Conservation (phyloP, 2,113 vertebrate genomes). For the Scytalopus superciliaris region DNA sequence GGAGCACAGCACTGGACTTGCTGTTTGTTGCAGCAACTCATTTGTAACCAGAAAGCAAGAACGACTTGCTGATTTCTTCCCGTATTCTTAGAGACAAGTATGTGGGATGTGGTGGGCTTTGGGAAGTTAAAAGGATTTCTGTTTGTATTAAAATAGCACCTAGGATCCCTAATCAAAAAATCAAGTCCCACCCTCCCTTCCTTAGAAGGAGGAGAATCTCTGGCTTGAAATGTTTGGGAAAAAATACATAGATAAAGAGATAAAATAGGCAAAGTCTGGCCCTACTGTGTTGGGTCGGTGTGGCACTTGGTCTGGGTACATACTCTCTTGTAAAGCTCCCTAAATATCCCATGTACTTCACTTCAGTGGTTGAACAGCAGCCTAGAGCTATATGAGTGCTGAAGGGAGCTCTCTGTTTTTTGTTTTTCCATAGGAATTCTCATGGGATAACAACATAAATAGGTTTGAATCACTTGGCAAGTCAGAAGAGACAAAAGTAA, state of each 20-base stretch:
- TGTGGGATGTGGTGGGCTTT: neutral
- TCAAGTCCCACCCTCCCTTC: neutral
- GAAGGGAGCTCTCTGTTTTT: neutral
- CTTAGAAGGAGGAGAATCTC: neutral
- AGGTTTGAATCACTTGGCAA: neutral
- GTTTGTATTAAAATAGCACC: neutral
- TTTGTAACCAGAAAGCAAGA: neutral
- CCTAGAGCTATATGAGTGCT: neutral
- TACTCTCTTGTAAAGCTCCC: neutral
- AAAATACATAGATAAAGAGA: neutral
- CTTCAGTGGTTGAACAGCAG: neutral
- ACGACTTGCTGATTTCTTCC: neutral
- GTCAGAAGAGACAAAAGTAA: neutral
- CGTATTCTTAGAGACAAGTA: neutral
- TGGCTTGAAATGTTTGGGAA: neutral
- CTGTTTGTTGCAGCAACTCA: neutral
- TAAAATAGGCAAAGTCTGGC: neutral
- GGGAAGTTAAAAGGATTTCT: neutral
- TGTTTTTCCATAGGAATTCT: neutral
- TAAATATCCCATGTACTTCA: neutral
- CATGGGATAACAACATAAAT: neutral
- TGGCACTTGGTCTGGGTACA: neutral
- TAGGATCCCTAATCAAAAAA: neutral
- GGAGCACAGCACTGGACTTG: neutral
- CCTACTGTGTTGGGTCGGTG: fast-evolving